Base-by-base conservation (phyloP, 2,888 invertebrate genomes). In the Acleris sparsana region DNA sequence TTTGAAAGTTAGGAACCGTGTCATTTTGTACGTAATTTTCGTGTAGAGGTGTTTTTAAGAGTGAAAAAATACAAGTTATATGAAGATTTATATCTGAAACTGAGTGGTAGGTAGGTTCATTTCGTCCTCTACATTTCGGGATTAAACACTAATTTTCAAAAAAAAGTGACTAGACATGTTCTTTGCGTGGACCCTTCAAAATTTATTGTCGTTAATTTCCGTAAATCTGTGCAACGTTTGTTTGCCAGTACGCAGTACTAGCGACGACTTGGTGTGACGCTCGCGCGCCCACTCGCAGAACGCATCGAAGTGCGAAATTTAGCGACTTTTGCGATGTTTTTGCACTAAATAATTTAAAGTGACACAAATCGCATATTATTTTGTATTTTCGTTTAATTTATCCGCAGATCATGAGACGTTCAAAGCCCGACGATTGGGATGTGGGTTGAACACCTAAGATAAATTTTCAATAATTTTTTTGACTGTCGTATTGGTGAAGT, bases 241-340 rank as follows among this genome's bases (percentile, higher is more conserved):
- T 63, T 80, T 80, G 79, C 82, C 80, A 79, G 83, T 81, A 81
- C 77, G 81, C 80, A 79, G 83, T 81, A 81, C 77, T 77, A 76
- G 78, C 73, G 69, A 76, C 33, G 76, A 78, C 82, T 79, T 79
- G 80, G 82, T 76, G 39, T 33, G 48, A 49, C 56, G 58, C 16
- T 25, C 49, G 20, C 39, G 52, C 65, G 61, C 57, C 66, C 56
- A 66, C 56, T 51, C 62, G 33, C 46, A 39, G 33, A 22, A 57
- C 49, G 61, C 46, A 55, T 25, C n/a, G 52, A 66, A 57, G 66
- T 66, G 62, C 61, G 66, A 66, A 66, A 57, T 53, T 53, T 62
- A 52, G 57, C 66, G 52, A 62, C 66, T 53, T 57, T 57, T 46
- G 52, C 33, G 52, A 25, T 53, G 59, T 65, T 62, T 57, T 46